Evolutionary conservation across 1,140 invertebrate genomes (phyloP).

Genomic region (Zaprionus gabonicus): DNA sequence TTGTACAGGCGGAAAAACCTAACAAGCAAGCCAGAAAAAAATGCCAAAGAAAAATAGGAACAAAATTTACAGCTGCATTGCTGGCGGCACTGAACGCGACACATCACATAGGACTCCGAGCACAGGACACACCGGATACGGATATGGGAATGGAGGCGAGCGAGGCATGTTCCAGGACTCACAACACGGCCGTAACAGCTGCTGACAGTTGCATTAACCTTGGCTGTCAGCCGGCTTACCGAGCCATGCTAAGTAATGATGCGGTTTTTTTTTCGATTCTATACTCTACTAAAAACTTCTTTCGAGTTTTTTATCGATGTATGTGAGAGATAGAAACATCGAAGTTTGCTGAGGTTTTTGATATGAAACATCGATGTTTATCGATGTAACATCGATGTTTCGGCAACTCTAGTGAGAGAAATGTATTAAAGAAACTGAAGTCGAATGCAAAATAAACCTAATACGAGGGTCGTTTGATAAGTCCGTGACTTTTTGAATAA

Average conservation of each 20-base stretch:
- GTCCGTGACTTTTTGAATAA: no score
- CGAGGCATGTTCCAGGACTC: constrained; percentile 7
- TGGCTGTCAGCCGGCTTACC: constrained; percentile 30
- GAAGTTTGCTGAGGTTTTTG: no score
- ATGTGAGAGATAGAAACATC: no score
- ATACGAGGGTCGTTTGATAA: no score
- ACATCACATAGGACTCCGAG: not conserved
- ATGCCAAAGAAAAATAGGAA: not conserved
- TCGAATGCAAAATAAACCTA: no score
- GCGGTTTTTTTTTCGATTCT: constrained; percentile 6
- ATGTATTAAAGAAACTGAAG: no score
- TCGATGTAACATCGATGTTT: no score
- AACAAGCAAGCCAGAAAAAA: constrained; percentile 13
- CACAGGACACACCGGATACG: not conserved
- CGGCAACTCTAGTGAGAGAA: no score
- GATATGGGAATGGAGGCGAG: not conserved
- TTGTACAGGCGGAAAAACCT: not conserved
- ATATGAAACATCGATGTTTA: no score
- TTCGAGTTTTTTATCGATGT: no score
- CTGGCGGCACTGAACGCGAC: constrained; percentile 24
- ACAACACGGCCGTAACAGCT: constrained; percentile 38
- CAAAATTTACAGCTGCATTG: constrained; percentile 32
- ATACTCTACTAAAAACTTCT: not conserved
- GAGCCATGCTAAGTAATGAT: constrained; percentile 20
- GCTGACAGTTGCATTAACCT: constrained; percentile 54